Conservation (phyloP, 2,888 invertebrate species). For the Oscheius myriophilus region DNA sequence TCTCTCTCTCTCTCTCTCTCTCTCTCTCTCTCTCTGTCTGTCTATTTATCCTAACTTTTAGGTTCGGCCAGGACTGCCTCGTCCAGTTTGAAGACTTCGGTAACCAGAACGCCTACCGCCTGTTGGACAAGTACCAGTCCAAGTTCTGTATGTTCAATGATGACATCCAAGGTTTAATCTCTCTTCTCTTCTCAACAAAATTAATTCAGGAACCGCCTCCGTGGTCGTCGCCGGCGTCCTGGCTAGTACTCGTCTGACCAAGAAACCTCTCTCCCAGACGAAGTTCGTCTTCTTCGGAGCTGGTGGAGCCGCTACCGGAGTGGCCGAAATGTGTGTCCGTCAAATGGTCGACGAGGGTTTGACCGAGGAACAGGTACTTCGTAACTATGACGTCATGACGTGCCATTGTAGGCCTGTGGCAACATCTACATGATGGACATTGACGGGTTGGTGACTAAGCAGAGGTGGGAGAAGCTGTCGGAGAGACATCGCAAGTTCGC, state of each 20-base stretch:
- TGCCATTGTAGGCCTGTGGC: conserved; percentile 79
- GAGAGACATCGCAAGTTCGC: conserved; percentile 56
- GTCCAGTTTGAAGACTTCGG: conserved; percentile 97
- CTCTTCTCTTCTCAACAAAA: background rate
- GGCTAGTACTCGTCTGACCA: conserved; percentile 85
- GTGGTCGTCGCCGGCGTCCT: conserved; percentile 94
- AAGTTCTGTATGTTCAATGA: conserved; percentile 96
- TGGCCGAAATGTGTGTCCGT: conserved; percentile 89
- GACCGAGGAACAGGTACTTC: conserved; percentile 71
- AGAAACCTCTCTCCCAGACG: conserved; percentile 84
- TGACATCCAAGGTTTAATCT: conserved; percentile 86
- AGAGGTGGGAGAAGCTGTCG: conserved; percentile 55
- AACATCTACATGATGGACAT: conserved; percentile 96
- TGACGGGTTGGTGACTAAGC: conserved; percentile 88
- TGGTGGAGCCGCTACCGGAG: conserved; percentile 93
- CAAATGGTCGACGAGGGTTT: conserved; percentile 89
- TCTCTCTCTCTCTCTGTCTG: too few relatives aligned
- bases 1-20: too few relatives aligned
- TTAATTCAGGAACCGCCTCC: conserved; percentile 79
- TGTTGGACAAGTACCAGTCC: conserved; percentile 88
- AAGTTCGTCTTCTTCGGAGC: conserved; percentile 93
- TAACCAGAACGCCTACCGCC: conserved; percentile 92
- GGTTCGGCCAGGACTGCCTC: conserved; percentile 74
- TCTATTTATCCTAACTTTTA: conserved; percentile 62
- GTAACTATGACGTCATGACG: conserved; percentile 69